Percentiles rank a stretch among this genome's conserved stretches.
These are phyloP conservation scores for Sipha flava DNA, from an alignment of 1,140 invertebrate species.

Conservation along the genomic window DNA sequence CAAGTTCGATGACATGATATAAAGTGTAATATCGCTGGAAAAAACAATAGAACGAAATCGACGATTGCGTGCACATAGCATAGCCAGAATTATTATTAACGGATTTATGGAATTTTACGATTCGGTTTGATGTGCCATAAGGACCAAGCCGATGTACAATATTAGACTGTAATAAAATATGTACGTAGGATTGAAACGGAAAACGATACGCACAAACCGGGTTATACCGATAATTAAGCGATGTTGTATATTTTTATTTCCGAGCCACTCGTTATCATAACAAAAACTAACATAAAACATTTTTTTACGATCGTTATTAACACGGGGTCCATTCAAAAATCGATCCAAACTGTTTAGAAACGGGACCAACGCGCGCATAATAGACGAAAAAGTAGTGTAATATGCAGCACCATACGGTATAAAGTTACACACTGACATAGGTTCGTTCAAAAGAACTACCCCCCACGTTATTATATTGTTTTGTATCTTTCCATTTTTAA, in stretches of 20 bases:
- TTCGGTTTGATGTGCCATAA: no score
- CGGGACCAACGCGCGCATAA: neutral
- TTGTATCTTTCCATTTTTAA: slow-evolving; percentile 14
- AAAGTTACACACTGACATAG: neutral
- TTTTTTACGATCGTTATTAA: slow-evolving; percentile 10
- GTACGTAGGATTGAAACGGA: no score
- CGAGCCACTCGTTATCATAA: neutral
- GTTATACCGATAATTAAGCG: no score
- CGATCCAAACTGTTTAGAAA: neutral
- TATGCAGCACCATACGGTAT: neutral
- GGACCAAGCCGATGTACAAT: no score
- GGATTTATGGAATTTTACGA: no score
- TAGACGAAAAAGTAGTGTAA: neutral
- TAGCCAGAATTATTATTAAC: no score
- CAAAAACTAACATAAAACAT: neutral
- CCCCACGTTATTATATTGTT: neutral
- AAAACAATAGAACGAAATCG: no score
- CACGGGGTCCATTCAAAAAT: neutral
- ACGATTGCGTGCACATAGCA: no score
- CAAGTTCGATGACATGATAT: no score
- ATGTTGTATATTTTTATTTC: neutral
- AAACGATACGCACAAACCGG: neutral
- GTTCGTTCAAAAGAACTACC: neutral
- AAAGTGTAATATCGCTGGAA: no score
- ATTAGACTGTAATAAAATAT: no score